Evolutionary conservation across 2,113 vertebrate genomes (phyloP).

Genomic region (Larimichthys crocea): DNA sequence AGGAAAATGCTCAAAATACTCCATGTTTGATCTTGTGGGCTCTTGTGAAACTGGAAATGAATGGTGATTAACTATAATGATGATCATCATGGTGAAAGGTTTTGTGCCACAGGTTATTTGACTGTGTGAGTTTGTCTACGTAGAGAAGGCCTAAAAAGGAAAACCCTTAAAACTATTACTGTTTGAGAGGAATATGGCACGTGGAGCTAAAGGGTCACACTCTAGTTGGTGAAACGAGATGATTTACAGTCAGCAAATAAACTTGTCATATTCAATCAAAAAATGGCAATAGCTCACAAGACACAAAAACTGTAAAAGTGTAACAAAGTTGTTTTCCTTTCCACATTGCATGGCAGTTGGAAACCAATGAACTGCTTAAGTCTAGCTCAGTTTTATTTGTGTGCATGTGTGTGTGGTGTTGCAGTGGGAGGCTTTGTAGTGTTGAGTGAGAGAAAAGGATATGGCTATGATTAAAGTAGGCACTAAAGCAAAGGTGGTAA

Average conservation of each 20-base stretch:
- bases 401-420: slow-evolving; percentile 38
- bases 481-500: slow-evolving; percentile 81
- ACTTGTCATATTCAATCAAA: background rate
- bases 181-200: background rate
- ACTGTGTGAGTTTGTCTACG: slow-evolving; percentile 53
- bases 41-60: slow-evolving; percentile 82
- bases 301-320: background rate
- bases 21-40: slow-evolving; percentile 79
- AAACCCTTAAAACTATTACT: slow-evolving; percentile 13
- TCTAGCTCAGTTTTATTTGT: slow-evolving; percentile 40
- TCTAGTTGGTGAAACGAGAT: background rate
- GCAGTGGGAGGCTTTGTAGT: slow-evolving; percentile 49
- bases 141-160: slow-evolving; percentile 36
- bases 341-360: slow-evolving; percentile 15
- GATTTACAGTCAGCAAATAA: slow-evolving; percentile 10
- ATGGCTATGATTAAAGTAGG: slow-evolving; percentile 80
- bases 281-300: background rate
- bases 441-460: slow-evolving; percentile 58
- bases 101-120: slow-evolving; percentile 76
- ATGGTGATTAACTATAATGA: slow-evolving; percentile 81
- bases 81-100: slow-evolving; percentile 74
- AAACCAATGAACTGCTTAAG: slow-evolving; percentile 25
- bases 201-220: background rate
- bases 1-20: slow-evolving; percentile 76
- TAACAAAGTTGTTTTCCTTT: slow-evolving; percentile 17